Evolutionary conservation across 2,888 invertebrate genomes (phyloP), one percentile per base, ranked within the genome.

Genomic region (Lissocephala sabroskyi): DNA sequence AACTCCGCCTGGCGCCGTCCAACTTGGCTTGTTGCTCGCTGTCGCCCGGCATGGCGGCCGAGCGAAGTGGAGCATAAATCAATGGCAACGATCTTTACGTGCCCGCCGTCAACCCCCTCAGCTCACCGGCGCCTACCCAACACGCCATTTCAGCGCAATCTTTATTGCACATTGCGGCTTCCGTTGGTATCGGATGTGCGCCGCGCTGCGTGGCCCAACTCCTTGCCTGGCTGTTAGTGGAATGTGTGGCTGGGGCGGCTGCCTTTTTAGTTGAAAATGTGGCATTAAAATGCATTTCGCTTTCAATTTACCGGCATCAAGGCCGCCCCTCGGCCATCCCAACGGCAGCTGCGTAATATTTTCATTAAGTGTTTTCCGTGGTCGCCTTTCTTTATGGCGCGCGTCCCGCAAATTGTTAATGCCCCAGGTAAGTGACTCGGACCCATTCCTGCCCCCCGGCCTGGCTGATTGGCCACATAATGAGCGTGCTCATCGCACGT

Each of bases 51-150:
- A 71, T n/a, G 57, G 76, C 73, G 49, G 73, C 56, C n/a, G n/a
- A n/a, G n/a, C n/a, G n/a, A n/a, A n/a, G n/a, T n/a, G n/a, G n/a
- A n/a, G 56, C 76, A 79, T 73, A 73, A 73, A 73, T 73, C 71
- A 73, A 78, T 79, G 79, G 71, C 68, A 76, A 73, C 68, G 71
- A 78, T 68, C 79, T 68, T 65, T 78, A 73, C 71, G 71, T 73
- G 71, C 28, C 42, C 9, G 30, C 14, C 55, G 37, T 41, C 26
- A 2, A 9, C 39, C 39, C 45, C 17, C 37, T 3, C 11, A 28
- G 11, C 41, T 13, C 26, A 23, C 28, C 17, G 33, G n/a, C 44
- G 29, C 37, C 43, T 36, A 19, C 28, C 32, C 14, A 11, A n/a
- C 32, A 35, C 41, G 23, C 37, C 45, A 35, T 17, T 35, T 33